Percentiles rank a stretch among this genome's conserved stretches.
These are phyloP conservation scores for Agonopterix heracliana DNA, from an alignment of 2,888 invertebrate genomes.

Conservation along the genomic window DNA sequence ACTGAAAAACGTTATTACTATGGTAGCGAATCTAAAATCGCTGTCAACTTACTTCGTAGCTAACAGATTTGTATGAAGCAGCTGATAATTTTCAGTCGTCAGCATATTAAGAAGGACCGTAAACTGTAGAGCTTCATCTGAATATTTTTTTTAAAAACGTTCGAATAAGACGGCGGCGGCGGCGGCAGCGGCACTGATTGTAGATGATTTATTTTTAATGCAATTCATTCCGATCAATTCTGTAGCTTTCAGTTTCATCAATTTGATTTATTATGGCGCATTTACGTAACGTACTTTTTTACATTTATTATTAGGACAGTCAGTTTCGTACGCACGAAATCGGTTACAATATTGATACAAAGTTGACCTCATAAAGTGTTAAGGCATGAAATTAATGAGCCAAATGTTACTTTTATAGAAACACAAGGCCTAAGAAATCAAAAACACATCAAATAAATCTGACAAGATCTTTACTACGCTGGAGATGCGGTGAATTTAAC, in stretches of 20 bases:
- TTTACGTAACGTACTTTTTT: not conserved
- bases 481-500: conserved; percentile 42
- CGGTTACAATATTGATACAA: not conserved
- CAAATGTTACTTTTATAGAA: not conserved
- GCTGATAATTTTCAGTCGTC: no score
- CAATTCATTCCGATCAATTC: conserved; percentile 38
- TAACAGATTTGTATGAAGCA: no score
- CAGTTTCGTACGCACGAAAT: not conserved
- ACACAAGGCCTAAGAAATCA: conserved; percentile 43
- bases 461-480: not conserved
- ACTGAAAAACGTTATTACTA: no score
- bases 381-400: conserved; percentile 1
- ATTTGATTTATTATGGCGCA: conserved; percentile 21
- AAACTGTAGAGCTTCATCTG: no score
- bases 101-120: no score
- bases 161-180: no score
- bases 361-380: not conserved
- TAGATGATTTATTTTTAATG: conserved; percentile 27
- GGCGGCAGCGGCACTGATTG: no score
- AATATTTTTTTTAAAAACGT: no score
- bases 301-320: not conserved
- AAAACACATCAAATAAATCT: conserved; percentile 44
- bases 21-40: no score
- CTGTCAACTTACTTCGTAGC: no score
- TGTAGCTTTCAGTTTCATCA: conserved; percentile 34